Base-by-base conservation (phyloP, 1,140 invertebrate genomes). In the Magallana angulata region DNA sequence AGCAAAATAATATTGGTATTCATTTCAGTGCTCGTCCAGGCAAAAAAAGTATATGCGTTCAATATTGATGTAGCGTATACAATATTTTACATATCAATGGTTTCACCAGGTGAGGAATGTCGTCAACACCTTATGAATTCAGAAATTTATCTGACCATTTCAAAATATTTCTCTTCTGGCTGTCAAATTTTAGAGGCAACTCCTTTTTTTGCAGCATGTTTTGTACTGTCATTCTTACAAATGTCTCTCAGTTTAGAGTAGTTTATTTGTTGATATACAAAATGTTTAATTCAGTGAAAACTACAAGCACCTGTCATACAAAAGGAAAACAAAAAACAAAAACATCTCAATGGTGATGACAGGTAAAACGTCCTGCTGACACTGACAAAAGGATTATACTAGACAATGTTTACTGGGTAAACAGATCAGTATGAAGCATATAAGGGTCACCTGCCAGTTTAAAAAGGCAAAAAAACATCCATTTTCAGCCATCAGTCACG, bases 241-340 rank as follows among this genome's bases (percentile, higher is more conserved):
- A 76, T 30, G 11, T 30, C 24, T 30, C 24, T 24, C 30, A 12
- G 11, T 76, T 76, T 3, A 36, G 24, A 76, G 68, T 18, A 36
- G 68, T 76, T 24, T 76, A 76, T 76, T 76, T 76, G 68, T 76
- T 76, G 4, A 9, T 76, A 30, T 24, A 71, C 4, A 30, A 76
- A 76, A 30, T 76, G 68, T 76, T 64, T 30, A 76, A 76, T 76
- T 9, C 7, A 76, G 68, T 24, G 24, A 12, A 30, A 76, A 7
- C 12, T 76, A 76, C 68, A 76, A 76, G 18, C 24, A 76, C 30
- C 68, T 76, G 68, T 76, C 68, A 76, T 2, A 76, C 18, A 76
- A 5, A 36, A 30, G 36, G 24, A 76, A 9, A 7, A 18, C 24
- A 76, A 76, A 76, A 24, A 76, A 76, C 36, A 48, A 48, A 48